Percentiles rank a stretch among this genome's conserved stretches.
These are phyloP conservation scores for Botia kubotai DNA, from an alignment of 2,797 vertebrate genomes.

Conservation along the genomic window DNA sequence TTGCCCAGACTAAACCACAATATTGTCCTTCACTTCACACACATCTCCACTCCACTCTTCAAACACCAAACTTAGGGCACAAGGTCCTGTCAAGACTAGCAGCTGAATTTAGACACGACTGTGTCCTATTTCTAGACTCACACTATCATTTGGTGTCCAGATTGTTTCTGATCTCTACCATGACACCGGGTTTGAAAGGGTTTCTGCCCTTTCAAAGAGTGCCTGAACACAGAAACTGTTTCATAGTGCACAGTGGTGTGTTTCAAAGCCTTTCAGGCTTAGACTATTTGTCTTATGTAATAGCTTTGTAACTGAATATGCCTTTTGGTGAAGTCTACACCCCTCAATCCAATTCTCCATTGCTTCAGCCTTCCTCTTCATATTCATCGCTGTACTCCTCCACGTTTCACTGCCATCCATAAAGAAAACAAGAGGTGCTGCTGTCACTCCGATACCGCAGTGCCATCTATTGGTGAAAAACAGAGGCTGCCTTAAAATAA, in stretches of 20 bases:
- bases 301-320: slow-evolving; percentile 54
- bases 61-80: slow-evolving; percentile 6
- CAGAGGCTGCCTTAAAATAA: background rate
- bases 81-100: slow-evolving; percentile 1
- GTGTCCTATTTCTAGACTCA: slow-evolving; percentile 2
- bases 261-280: slow-evolving; percentile 10
- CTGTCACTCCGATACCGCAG: slow-evolving; percentile 53
- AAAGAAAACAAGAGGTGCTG: background rate
- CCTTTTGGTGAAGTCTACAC: slow-evolving; percentile 46
- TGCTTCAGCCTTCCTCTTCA: slow-evolving; percentile 41
- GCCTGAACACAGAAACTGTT: slow-evolving; percentile 1
- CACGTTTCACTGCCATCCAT: slow-evolving; percentile 9
- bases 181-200: slow-evolving; percentile 5
- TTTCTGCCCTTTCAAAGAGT: slow-evolving; percentile 1
- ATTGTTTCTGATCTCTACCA: slow-evolving; percentile 17
- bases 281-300: slow-evolving; percentile 56
- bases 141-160: slow-evolving; percentile 18
- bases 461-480: slow-evolving; percentile 55
- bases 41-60: background rate
- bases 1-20: slow-evolving; percentile 6
- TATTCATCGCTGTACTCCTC: slow-evolving; percentile 19
- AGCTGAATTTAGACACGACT: slow-evolving; percentile 6
- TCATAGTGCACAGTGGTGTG: background rate
- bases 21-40: background rate
- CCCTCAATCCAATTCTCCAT: slow-evolving; percentile 46